These are phyloP conservation scores for Tenthredo livida DNA, from an alignment of 2,888 invertebrate genomes.

Conservation along the genomic window DNA sequence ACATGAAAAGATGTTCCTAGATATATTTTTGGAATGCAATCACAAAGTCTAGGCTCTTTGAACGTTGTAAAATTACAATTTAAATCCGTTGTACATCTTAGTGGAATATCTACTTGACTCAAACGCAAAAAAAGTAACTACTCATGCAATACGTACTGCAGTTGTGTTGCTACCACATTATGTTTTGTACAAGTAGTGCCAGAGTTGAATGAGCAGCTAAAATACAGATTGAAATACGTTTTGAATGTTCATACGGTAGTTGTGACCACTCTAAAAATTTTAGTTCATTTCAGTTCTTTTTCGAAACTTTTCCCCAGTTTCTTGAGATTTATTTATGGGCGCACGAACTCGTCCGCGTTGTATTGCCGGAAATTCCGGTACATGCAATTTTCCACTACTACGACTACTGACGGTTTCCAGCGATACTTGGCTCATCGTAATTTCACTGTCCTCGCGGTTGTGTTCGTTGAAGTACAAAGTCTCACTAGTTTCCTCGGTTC, in stretches of 20 bases:
- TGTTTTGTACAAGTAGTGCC: neutral
- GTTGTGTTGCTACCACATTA: neutral
- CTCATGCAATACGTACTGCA: neutral
- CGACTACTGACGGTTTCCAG: slow-evolving; percentile 63
- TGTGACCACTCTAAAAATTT: neutral
- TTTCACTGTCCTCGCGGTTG: slow-evolving; percentile 66
- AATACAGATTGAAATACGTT: neutral
- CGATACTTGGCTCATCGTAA: slow-evolving; percentile 64
- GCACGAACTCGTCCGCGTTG: neutral
- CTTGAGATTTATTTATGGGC: neutral
- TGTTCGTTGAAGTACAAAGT: slow-evolving; percentile 68
- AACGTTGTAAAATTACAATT: neutral
- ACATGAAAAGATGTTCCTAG: neutral
- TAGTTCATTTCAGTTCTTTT: neutral
- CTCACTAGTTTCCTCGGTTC: slow-evolving; percentile 57
- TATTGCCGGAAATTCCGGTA: neutral
- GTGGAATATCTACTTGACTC: neutral
- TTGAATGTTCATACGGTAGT: neutral
- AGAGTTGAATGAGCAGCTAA: neutral
- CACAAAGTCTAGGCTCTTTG: neutral
- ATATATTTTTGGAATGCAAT: neutral
- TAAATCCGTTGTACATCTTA: neutral
- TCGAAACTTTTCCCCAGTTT: neutral
- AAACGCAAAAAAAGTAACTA: neutral
- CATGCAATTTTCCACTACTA: neutral